Conservation (phyloP, 2,797 vertebrate genomes). For the Catostomus latipinnis region DNA sequence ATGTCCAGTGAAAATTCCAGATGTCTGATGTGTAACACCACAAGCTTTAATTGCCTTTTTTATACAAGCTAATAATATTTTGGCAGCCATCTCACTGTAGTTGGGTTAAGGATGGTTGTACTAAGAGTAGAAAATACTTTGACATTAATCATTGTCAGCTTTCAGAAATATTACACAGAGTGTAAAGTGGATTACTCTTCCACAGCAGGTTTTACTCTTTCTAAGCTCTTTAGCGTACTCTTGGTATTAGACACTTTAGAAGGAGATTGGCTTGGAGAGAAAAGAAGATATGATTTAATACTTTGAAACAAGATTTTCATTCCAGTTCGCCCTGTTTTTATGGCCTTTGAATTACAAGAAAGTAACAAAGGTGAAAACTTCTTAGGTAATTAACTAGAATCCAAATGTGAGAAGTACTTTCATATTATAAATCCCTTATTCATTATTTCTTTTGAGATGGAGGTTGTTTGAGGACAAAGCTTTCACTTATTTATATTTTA, state of each 20-base stretch:
- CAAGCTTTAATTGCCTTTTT: background rate
- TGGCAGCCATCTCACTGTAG: background rate
- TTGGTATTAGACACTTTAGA: slow-evolving; percentile 33
- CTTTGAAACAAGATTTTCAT: slow-evolving; percentile 19
- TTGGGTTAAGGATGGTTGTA: slow-evolving; percentile 4
- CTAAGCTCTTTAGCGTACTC: slow-evolving; percentile 58
- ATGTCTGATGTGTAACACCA: background rate
- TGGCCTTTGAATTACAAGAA: background rate
- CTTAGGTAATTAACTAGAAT: background rate
- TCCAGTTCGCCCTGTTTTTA: background rate
- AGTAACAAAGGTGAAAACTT: background rate
- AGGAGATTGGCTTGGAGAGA: slow-evolving; percentile 43
- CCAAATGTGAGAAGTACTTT: background rate
- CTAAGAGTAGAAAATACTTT: slow-evolving; percentile 18
- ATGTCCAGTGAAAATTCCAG: background rate
- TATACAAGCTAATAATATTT: background rate
- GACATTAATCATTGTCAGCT: slow-evolving; percentile 59
- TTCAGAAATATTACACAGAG: slow-evolving; percentile 54
- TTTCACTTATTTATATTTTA: slow-evolving; percentile 4
- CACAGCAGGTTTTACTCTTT: slow-evolving; percentile 52
- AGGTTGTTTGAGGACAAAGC: background rate
- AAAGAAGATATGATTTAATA: slow-evolving; percentile 38
- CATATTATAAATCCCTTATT: slow-evolving; percentile 9
- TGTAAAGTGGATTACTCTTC: slow-evolving; percentile 64
- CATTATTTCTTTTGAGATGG: background rate